These are phyloP conservation scores for Tribolium castaneum DNA, from an alignment of 1,140 invertebrate species.

Conservation along the genomic window DNA sequence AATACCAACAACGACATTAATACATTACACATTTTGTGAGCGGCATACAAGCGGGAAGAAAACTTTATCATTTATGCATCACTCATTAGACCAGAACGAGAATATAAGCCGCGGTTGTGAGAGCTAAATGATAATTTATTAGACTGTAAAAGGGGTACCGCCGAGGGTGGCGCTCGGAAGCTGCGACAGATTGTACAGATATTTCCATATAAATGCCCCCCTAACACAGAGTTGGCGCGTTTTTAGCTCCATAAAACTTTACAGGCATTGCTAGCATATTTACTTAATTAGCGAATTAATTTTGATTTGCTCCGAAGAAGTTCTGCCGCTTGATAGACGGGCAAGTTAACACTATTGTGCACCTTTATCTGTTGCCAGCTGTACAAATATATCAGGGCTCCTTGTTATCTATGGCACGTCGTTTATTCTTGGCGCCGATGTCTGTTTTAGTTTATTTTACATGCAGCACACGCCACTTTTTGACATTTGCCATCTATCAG, in stretches of 20 bases:
- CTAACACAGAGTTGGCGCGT: no score
- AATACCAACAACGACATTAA: constrained; percentile 17
- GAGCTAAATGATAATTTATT: constrained; percentile 29
- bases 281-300: background rate
- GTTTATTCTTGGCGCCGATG: constrained; percentile 4
- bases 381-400: constrained; percentile 2
- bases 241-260: no score
- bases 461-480: constrained; percentile 23
- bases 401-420: constrained; percentile 31
- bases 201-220: background rate
- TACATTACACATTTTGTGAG: constrained; percentile 21
- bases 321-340: no score
- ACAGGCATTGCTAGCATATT: no score
- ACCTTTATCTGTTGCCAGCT: background rate
- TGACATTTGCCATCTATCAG: constrained; percentile 22
- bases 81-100: constrained; percentile 23
- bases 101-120: constrained; percentile 1
- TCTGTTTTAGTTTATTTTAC: constrained; percentile 24
- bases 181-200: background rate
- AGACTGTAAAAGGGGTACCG: constrained; percentile 14
- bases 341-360: no score
- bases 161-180: background rate
- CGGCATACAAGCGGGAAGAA: constrained; percentile 3
- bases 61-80: constrained; percentile 33
- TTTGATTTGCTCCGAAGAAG: background rate